Evolutionary conservation across 1,140 invertebrate genomes (phyloP), one percentile per base, ranked within the genome.

Genomic region (Lasioglossum albipes): DNA sequence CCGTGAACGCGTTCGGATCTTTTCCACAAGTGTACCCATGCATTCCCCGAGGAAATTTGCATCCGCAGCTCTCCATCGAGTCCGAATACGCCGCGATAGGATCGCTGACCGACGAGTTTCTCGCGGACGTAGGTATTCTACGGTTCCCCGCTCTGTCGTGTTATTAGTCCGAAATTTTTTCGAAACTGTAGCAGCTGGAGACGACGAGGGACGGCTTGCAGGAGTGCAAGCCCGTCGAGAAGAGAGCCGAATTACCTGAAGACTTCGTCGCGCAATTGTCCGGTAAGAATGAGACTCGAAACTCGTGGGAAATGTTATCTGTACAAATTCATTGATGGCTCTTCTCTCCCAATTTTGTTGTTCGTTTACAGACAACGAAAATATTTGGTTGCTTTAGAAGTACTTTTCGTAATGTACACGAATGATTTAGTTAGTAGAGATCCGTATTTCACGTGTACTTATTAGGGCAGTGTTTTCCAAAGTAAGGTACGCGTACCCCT

Each of bases 11-110:
- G 13, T 87, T 87, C 49, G 91, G 88, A 5, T 85, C 90, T 10
- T 88, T 91, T 36, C 89, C 92, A 7, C 94, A 94, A 86, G 75
- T 93, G 71, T 92, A 89, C 81, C 80, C 91, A 0, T 75, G 81
- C 62, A 59, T 91, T 16, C 89, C 90, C 5, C 84, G 90, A n/a
- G 75, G 83, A 2, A 72, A 82, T 64, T 59, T 86, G 7, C 84
- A 84, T 49, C 67, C 81, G 13, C 79, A 85, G 22, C 65, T 86
- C 71, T 77, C 86, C 0, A 75, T 81, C 65, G 45, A 85, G 73
- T 75, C 86, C 18, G 86, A 86, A 67, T 90, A 91, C 81, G 12
- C 16, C 5, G 91, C 90, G 6, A 71, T 91, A 1, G 85, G 86
- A 64, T 83, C 80, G n/a, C 4, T 85, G 61, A 64, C 41, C 49